Percentiles rank a stretch among this genome's conserved stretches.
Conservation (phyloP, 2,113 vertebrate genomes). For the Zosterops borbonicus region DNA sequence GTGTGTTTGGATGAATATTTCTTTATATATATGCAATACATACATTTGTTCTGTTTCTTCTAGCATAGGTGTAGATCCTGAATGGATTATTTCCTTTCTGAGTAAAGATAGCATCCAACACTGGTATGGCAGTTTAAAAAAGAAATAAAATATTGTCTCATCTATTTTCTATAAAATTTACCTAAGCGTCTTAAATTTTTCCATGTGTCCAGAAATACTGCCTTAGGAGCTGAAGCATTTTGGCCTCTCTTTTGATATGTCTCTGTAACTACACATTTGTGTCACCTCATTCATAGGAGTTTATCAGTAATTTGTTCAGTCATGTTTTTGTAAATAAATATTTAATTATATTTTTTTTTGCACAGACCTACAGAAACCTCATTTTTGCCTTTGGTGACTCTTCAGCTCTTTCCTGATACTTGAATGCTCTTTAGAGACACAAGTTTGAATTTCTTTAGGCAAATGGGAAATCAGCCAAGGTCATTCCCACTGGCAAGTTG, state of each 20-base stretch:
- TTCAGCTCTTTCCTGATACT: background rate
- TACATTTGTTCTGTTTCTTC: background rate
- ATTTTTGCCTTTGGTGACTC: background rate
- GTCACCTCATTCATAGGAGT: background rate
- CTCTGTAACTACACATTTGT: background rate
- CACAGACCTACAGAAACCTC: background rate
- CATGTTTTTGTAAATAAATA: background rate
- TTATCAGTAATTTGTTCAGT: background rate
- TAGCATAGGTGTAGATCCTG: background rate
- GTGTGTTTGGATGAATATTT: background rate
- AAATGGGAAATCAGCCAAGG: background rate
- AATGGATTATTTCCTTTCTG: background rate
- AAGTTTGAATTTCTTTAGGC: background rate
- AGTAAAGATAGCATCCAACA: background rate
- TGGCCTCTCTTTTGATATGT: background rate
- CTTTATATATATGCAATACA: background rate
- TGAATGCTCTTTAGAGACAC: background rate
- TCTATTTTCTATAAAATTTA: background rate
- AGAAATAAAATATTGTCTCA: background rate
- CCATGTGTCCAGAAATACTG: background rate
- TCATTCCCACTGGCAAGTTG: background rate
- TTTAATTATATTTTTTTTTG: background rate
- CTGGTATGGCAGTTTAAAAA: background rate
- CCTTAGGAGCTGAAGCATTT: background rate
- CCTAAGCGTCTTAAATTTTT: background rate